Evolutionary conservation across 2,113 vertebrate genomes (phyloP).

Genomic region (Urocolius indicus): DNA sequence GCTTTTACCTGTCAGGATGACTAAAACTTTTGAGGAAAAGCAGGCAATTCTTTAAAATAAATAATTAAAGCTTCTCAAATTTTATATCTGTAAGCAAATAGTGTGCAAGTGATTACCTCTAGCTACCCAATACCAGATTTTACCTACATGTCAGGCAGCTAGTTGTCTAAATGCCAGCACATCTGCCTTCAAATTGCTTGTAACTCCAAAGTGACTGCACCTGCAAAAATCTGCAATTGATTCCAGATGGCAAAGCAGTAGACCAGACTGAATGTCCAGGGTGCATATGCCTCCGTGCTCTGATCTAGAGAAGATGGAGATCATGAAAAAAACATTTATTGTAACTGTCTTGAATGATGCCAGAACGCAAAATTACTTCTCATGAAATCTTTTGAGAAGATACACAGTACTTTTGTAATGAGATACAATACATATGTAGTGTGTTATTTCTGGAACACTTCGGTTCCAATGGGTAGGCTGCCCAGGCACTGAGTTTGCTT

Average conservation of each 20-base stretch:
- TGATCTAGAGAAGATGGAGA: background rate
- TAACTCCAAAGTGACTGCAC: background rate
- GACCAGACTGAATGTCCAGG: background rate
- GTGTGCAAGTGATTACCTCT: slow-evolving; percentile 3
- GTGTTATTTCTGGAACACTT: background rate
- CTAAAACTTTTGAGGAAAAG: background rate
- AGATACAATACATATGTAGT: background rate
- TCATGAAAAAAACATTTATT: background rate
- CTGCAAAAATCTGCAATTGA: background rate
- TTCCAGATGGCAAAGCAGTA: background rate
- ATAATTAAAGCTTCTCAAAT: background rate
- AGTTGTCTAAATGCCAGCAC: slow-evolving; percentile 22
- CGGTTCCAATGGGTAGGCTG: background rate
- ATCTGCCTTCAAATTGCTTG: slow-evolving; percentile 23
- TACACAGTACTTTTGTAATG: background rate
- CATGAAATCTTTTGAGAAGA: background rate
- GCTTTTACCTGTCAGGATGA: background rate
- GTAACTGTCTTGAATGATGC: background rate
- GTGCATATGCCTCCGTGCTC: background rate
- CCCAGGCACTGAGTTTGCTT: background rate
- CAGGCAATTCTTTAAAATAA: background rate
- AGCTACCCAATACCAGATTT: slow-evolving; percentile 7
- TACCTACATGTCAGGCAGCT: slow-evolving; percentile 5
- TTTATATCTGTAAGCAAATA: slow-evolving; percentile 7
- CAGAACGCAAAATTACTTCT: background rate